A percentile compares a stretch with the other conserved stretches of the same genome.
Evolutionary conservation across 2,888 invertebrate species (phyloP).

Genomic region (Neoitamus cyanurus): DNA sequence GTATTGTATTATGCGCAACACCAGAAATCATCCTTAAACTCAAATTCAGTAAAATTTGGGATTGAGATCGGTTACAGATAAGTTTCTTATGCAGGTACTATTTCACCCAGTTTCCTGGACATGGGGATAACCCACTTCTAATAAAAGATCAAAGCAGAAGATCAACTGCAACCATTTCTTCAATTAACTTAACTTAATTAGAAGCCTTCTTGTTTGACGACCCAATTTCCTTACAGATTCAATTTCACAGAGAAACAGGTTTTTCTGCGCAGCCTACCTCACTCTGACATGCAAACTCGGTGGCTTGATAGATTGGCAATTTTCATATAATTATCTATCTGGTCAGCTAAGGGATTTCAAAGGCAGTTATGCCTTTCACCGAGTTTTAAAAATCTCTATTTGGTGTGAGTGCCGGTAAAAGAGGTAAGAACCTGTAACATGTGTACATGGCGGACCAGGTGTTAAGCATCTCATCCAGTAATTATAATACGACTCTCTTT

Average conservation of each 20-base stretch:
- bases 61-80: no score
- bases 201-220: background rate
- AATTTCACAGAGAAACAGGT: conserved; percentile 3
- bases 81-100: no score
- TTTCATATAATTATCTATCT: conserved; percentile 17
- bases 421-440: conserved; percentile 21
- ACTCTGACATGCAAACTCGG: background rate
- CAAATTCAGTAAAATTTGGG: no score
- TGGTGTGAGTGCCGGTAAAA: background rate
- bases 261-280: background rate
- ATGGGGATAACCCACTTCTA: no score
- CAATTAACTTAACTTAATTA: no score
- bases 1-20: no score
- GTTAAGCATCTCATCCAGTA: background rate
- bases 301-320: conserved; percentile 14
- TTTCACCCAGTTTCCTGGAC: no score
- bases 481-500: background rate
- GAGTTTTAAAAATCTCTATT: background rate
- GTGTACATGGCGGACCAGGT: background rate
- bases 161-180: no score
- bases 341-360: background rate
- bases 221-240: background rate
- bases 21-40: no score
- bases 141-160: no score
- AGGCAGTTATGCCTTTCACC: conserved; percentile 20